These are phyloP conservation scores for Magallana ariakensis DNA, from an alignment of 1,140 invertebrate genomes.

Conservation along the genomic window DNA sequence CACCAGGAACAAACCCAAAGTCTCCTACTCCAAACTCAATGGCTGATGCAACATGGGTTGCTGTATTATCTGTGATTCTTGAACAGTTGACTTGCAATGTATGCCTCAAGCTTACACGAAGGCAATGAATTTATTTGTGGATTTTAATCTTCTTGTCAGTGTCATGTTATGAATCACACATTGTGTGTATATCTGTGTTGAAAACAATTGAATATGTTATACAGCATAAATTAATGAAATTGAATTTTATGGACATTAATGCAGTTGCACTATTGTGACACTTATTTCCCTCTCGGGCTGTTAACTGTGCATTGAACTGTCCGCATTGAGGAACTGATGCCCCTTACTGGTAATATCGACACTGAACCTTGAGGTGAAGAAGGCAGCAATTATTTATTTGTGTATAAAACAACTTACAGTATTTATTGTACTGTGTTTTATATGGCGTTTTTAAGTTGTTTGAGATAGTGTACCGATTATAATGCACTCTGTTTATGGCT, in stretches of 20 bases:
- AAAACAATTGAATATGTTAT: not conserved
- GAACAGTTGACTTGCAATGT: slow-evolving; percentile 5
- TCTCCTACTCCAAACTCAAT: slow-evolving; percentile 62
- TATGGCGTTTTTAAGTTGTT: slow-evolving; percentile 11
- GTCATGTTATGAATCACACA: not conserved
- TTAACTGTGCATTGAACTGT: too few relatives aligned
- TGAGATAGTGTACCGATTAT: not conserved
- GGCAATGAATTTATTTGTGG: not conserved
- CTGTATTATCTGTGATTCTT: slow-evolving; percentile 22
- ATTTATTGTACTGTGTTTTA: slow-evolving; percentile 32
- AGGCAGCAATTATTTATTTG: slow-evolving; percentile 29
- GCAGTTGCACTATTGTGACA: not conserved
- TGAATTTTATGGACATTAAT: not conserved
- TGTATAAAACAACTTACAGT: not conserved
- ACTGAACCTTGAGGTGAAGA: not conserved
- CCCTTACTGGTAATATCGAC: not conserved
- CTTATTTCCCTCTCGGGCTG: not conserved
- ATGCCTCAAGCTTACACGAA: not conserved
- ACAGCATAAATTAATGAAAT: not conserved
- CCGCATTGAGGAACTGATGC: too few relatives aligned
- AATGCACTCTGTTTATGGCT: not conserved
- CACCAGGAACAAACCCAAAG: slow-evolving; percentile 62
- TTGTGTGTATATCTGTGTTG: not conserved
- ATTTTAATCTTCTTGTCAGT: not conserved
- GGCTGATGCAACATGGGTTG: slow-evolving; percentile 33